Conservation (phyloP, 2,888 invertebrate genomes). For the Aporophyla nigra region DNA sequence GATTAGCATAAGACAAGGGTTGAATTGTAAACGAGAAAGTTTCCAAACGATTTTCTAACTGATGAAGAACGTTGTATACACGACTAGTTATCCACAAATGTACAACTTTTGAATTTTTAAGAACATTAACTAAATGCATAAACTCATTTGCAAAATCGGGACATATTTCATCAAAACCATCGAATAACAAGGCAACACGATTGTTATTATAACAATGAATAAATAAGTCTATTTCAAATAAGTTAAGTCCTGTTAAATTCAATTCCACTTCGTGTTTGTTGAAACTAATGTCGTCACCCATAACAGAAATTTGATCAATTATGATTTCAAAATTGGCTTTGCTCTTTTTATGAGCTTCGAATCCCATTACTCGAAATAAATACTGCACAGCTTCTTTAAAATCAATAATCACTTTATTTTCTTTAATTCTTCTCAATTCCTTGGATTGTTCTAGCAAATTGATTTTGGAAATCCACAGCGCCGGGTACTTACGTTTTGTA, state of each 20-base stretch:
- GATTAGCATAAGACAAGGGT: conserved; percentile 41
- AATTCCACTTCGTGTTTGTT: not conserved
- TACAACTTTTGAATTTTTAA: conserved; percentile 40
- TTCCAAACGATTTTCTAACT: conserved; percentile 55
- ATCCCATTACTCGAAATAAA: conserved; percentile 24
- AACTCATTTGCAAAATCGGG: conserved; percentile 55
- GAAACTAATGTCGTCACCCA: conserved; percentile 5
- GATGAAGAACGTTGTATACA: conserved; percentile 47
- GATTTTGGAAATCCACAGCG: conserved; percentile 57
- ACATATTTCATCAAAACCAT: conserved; percentile 66
- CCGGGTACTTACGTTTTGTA: conserved; percentile 49
- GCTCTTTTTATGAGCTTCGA: not conserved
- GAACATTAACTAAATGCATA: conserved; percentile 42
- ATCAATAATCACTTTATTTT: not conserved
- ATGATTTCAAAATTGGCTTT: not conserved
- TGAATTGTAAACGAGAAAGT: conserved; percentile 56
- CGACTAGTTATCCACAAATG: conserved; percentile 62
- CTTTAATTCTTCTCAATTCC: conserved; percentile 30
- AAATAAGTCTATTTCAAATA: conserved; percentile 49
- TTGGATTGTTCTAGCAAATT: conserved; percentile 48
- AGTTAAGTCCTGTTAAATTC: conserved; percentile 1
- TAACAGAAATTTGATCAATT: not conserved
- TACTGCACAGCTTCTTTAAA: conserved; percentile 24
- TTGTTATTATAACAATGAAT: conserved; percentile 48
- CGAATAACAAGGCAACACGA: conserved; percentile 49